Base-by-base conservation (phyloP, 2,797 vertebrate species). In the Perdix hodgsoniae region DNA sequence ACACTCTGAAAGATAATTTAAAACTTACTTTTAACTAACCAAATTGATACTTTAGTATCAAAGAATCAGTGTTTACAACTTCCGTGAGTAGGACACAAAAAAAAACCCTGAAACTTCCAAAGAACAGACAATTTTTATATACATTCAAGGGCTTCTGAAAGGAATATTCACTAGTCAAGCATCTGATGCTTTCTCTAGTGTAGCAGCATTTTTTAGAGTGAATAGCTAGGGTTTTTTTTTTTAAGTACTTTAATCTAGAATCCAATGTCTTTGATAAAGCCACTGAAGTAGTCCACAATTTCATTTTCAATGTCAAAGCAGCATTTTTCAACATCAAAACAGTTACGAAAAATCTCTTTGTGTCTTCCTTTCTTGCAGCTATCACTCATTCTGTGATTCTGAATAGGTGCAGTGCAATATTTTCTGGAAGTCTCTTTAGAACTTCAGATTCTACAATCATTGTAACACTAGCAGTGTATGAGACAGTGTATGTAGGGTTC, bases 1-100 rank as follows among this genome's bases (percentile, higher is more conserved):
- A 83, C n/a, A 72, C 71, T 74, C 49, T 77, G 35, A 44, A 74
- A 89, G 61, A 42, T 54, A 73, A 90, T 71, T 76, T 85, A 88
- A 84, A 91, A 66, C 42, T 26, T 83, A 67, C 26, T 89, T 94
- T 77, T 65, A 91, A 66, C n/a, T 78, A 45, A 54, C 54, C 44
- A 66, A 15, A 11, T 37, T 83, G 66, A 69, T 74, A 87, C 27
- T 69, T 37, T 47, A 78, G 40, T 71, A 83, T 6, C 37, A 72
- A 67, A 93, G 42, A 14, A 73, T 29, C 78, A 57, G 23, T 54
- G 13, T 69, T 78, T 78, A 83, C n/a, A 83, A 85, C 39, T 35
- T 91, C 40, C 22, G 74, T 13, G 67, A 83, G 9, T 12, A 88
- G 52, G 39, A 73, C 35, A 60, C 2, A 2, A 83, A 72, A 42